A percentile compares a stretch with the other conserved stretches of the same genome.
phyloP scores from a whole-genome alignment of 2,888 invertebrate genomes.

The Tortricodes alternella region DNA sequence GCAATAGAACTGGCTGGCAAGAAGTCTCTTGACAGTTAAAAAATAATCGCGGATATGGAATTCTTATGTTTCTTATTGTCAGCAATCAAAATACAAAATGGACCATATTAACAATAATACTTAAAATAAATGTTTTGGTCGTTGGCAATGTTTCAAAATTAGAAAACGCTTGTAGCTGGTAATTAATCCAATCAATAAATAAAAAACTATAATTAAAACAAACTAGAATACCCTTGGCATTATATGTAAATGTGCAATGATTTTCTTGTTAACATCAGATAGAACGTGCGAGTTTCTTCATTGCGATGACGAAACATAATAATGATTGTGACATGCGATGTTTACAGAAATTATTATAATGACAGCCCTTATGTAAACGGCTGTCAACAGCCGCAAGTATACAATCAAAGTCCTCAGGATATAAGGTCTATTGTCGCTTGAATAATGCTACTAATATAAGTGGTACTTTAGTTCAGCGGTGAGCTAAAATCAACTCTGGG shows the following conservation, averaged over 20 bases:
- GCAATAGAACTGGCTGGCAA: slow-evolving; percentile 23
- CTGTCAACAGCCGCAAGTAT: slow-evolving; percentile 23
- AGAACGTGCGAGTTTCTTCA: slow-evolving; percentile 25
- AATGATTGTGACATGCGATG: slow-evolving; percentile 28
- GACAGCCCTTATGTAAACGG: slow-evolving; percentile 15
- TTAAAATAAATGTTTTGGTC: background rate
- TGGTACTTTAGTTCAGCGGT: slow-evolving; percentile 24
- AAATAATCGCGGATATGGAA: slow-evolving; percentile 25
- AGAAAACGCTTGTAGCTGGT: background rate
- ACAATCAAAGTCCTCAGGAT: too few species aligned
- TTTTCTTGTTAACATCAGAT: slow-evolving; percentile 24
- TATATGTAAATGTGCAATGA: slow-evolving; percentile 25
- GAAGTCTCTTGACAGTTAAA: slow-evolving; percentile 20
- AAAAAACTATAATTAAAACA: slow-evolving; percentile 11
- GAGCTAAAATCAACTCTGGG: slow-evolving; percentile 4
- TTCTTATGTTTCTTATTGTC: slow-evolving; percentile 27
- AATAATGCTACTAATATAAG: too few species aligned
- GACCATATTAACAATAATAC: slow-evolving; percentile 2
- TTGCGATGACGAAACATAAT: slow-evolving; percentile 24
- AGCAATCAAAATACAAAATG: slow-evolving; percentile 16
- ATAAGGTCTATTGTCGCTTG: too few species aligned
- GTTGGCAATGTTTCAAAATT: background rate
- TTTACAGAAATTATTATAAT: slow-evolving; percentile 29
- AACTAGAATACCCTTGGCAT: slow-evolving; percentile 24
- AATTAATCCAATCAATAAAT: background rate